Conservation (phyloP, 2,113 vertebrate genomes). For the Malaclemys terrapin region DNA sequence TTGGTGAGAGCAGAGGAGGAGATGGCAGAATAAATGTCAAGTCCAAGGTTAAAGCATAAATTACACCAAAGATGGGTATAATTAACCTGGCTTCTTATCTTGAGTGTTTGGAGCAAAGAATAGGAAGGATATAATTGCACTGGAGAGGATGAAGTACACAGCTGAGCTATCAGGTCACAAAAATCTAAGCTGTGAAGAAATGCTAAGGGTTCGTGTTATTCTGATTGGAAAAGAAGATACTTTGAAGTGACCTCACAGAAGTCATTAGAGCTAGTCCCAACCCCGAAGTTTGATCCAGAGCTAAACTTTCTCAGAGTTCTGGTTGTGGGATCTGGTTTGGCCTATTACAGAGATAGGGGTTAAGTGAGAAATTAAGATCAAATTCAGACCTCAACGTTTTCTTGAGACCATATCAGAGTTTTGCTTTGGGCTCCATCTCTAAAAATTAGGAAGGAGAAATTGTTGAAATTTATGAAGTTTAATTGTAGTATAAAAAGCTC, state of each 20-base stretch:
- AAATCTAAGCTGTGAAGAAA: neutral
- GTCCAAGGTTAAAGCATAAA: slow-evolving; percentile 39
- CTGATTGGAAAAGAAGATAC: neutral
- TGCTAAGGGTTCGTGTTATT: neutral
- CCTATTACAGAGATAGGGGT: neutral
- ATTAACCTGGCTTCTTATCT: slow-evolving; percentile 19
- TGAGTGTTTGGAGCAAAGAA: neutral
- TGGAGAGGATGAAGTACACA: neutral
- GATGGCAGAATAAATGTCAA: neutral
- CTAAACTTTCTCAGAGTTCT: neutral
- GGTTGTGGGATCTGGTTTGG: neutral
- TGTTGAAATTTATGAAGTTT: neutral
- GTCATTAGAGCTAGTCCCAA: neutral
- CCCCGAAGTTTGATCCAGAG: neutral
- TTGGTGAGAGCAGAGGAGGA: neutral
- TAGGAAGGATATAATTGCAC: slow-evolving; percentile 12
- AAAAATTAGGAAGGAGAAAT: neutral
- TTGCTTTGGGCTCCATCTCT: neutral
- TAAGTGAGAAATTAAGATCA: neutral
- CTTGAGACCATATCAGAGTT: neutral
- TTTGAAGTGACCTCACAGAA: neutral
- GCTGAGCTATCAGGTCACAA: neutral
- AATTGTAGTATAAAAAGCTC: neutral
- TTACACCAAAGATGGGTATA: neutral
- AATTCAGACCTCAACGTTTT: neutral